Conservation (phyloP, 2,113 vertebrate genomes). For the Pardalotus punctatus region DNA sequence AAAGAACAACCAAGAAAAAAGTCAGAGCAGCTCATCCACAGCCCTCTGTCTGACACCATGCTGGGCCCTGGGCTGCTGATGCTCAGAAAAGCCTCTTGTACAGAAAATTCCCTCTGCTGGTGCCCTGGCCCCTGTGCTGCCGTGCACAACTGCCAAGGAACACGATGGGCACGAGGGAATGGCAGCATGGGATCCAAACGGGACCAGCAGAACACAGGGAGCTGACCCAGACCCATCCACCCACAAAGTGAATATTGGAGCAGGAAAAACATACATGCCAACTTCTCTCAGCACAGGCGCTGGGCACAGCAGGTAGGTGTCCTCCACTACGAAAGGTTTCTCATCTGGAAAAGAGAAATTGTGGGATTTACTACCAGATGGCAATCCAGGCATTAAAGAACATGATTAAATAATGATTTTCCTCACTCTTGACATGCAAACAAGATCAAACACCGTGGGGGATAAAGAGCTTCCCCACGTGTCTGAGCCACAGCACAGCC, state of each 20-base stretch:
- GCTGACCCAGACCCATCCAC: neutral
- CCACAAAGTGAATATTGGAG: neutral
- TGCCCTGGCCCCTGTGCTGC: neutral
- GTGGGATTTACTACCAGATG: neutral
- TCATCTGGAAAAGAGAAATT: constrained; percentile 76
- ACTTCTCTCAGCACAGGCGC: constrained; percentile 91
- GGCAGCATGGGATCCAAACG: rapidly evolving
- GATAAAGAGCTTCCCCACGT: neutral
- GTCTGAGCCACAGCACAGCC: neutral
- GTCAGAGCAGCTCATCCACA: neutral
- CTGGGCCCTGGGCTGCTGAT: neutral
- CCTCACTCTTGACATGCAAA: neutral
- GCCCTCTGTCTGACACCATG: neutral
- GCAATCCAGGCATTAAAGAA: no score
- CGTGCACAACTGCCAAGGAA: neutral
- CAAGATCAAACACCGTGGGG: neutral
- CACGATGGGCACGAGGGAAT: rapidly evolving
- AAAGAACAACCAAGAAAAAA: neutral
- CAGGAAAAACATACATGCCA: constrained; percentile 86
- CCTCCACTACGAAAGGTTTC: constrained; percentile 92
- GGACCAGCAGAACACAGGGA: neutral
- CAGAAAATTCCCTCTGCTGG: neutral
- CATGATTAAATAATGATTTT: neutral
- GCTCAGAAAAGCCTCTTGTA: neutral
- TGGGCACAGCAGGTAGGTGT: constrained; percentile 94